Base-by-base conservation (phyloP, 2,797 vertebrate species). In the Xiphorhynchus erythropygius region DNA sequence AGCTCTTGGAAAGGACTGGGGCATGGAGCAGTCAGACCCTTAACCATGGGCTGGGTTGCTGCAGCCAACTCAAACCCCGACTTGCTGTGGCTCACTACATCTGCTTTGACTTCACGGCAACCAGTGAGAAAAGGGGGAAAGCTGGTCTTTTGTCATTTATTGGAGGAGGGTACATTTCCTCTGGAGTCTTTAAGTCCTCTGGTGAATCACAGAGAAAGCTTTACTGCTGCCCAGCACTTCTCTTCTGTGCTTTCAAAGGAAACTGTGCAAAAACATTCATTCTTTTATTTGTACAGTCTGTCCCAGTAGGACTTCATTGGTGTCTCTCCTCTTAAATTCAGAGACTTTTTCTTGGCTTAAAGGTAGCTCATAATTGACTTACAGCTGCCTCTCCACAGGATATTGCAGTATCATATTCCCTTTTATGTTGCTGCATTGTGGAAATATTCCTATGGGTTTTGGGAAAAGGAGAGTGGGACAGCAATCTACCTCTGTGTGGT, bases 281-380 rank as follows among this genome's bases (percentile, higher is more conserved):
- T 78, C 92, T 94, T 92, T 89, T 87, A 87, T 76, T 95, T 86
- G 50, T 44, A 55, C 68, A 89, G 62, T 89, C 76, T 78, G 39
- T 62, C 79, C 47, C 92, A 69, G 83, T 79, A 89, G 79, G 87
- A 59, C 76, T 86, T 92, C 85, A 86, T 24, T 89, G 75, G 79
- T 95, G 79, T 86, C 82, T 92, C 84, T 95, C 57, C 73, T 91
- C 89, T 92, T 78, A 83, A 91, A 93, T 86, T 88, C 87, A 85
- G 93, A 90, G 73, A 52, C 60, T 83, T 92, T 93, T 94, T 89
- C 76, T 89, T 94, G 90, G 70, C 90, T 95, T 91, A 71, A 85
- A 93, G 68, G 92, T 87, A 92, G 65, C 73, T 91, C 39, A 90
- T 93, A 93, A 96, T 91, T 96, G 95, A 89, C 92, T 94, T 87